Percentiles rank a stretch among this genome's conserved stretches.
Evolutionary conservation across 2,888 invertebrate genomes (phyloP).

Genomic region (Caenorhabditis sp.): DNA sequence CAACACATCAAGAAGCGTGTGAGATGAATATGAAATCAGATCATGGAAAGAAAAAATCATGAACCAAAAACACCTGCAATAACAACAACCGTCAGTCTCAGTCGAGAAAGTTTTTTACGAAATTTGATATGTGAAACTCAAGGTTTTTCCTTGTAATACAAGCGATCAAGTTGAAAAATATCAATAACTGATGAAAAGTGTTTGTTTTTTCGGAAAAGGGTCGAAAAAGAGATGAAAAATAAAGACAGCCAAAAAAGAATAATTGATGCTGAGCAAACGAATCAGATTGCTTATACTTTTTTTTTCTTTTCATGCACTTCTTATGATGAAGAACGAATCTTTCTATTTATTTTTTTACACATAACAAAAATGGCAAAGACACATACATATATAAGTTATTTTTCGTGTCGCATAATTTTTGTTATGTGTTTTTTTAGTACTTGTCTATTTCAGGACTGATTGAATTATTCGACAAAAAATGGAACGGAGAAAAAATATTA

Average conservation of each 20-base stretch:
- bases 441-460: no score
- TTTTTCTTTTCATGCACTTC: slow-evolving; percentile 37
- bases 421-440: no score
- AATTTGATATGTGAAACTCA: neutral
- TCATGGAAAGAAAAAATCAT: neutral
- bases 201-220: neutral
- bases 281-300: slow-evolving; percentile 39
- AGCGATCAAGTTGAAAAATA: neutral
- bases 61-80: neutral
- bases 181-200: neutral
- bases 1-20: slow-evolving; percentile 1
- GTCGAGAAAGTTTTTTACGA: neutral
- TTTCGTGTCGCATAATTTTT: no score
- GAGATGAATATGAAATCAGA: slow-evolving; percentile 2
- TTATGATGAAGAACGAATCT: slow-evolving; percentile 4
- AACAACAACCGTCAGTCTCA: neutral
- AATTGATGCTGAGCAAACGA: slow-evolving; percentile 47
- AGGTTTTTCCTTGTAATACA: neutral
- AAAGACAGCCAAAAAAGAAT: slow-evolving; percentile 23
- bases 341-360: neutral
- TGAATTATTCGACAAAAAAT: no score
- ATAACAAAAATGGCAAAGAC: neutral
- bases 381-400: neutral
- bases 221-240: neutral
- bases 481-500: no score